These are phyloP conservation scores for Drosophila rubida DNA, from an alignment of 2,888 invertebrate species.

Conservation along the genomic window DNA sequence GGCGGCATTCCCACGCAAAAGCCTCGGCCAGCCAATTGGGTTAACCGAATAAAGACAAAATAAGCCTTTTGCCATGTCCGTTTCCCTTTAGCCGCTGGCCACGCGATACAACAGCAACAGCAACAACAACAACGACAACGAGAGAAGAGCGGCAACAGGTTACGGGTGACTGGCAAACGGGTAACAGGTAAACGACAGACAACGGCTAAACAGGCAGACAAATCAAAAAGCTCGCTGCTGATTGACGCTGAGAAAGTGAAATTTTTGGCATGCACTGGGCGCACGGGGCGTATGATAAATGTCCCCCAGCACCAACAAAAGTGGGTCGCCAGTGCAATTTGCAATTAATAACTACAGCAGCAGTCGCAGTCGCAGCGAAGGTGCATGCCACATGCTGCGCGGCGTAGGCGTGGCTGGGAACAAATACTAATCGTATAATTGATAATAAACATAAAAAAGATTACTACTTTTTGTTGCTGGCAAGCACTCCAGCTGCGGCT, in stretches of 20 bases:
- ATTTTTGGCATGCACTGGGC: slow-evolving; percentile 41
- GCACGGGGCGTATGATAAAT: slow-evolving; percentile 72
- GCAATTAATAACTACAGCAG: slow-evolving; percentile 59
- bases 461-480: neutral
- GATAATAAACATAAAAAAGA: slow-evolving; percentile 51
- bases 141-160: slow-evolving; percentile 1
- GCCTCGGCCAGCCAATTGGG: slow-evolving; percentile 64
- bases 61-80: slow-evolving; percentile 20
- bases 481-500: slow-evolving; percentile 58
- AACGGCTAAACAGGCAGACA: slow-evolving; percentile 35
- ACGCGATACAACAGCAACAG: no score
- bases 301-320: slow-evolving; percentile 40
- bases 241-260: slow-evolving; percentile 70
- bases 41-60: slow-evolving; percentile 10
- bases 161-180: slow-evolving; percentile 33
- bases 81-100: slow-evolving; percentile 48
- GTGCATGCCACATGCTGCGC: slow-evolving; percentile 18
- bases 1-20: slow-evolving; percentile 65
- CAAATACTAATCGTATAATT: slow-evolving; percentile 67
- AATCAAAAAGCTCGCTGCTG: slow-evolving; percentile 52
- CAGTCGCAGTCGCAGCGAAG: slow-evolving; percentile 8
- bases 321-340: slow-evolving; percentile 76
- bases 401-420: slow-evolving; percentile 53
- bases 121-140: no score
- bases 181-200: slow-evolving; percentile 16